Evolutionary conservation across 1,140 invertebrate species (phyloP).

Genomic region (Calycopis cecrops): DNA sequence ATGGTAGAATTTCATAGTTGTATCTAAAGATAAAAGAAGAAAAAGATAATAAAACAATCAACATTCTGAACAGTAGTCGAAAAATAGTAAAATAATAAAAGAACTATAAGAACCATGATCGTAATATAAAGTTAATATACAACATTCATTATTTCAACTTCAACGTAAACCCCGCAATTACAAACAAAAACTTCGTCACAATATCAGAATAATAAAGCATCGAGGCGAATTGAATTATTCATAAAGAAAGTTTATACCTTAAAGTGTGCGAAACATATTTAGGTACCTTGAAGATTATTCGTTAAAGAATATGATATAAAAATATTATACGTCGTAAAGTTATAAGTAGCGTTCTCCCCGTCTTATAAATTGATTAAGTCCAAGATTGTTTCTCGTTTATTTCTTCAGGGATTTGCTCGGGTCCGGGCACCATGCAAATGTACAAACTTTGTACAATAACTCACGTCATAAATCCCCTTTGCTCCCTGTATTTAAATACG

Average conservation of each 20-base stretch:
- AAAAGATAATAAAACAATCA: too few relatives aligned
- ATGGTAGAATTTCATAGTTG: too few relatives aligned
- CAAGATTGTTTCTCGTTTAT: slow-evolving; percentile 9
- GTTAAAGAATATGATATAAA: neutral
- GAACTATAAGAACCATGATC: neutral
- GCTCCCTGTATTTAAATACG: too few relatives aligned
- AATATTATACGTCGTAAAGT: slow-evolving; percentile 6
- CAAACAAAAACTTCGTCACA: neutral
- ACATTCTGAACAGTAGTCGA: too few relatives aligned
- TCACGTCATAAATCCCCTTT: neutral
- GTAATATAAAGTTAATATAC: neutral
- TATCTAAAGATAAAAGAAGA: too few relatives aligned
- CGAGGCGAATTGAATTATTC: neutral
- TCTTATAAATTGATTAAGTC: slow-evolving; percentile 11
- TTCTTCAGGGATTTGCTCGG: neutral
- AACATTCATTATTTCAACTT: neutral
- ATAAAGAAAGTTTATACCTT: too few relatives aligned
- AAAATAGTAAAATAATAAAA: too few relatives aligned
- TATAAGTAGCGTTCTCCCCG: neutral
- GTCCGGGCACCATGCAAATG: neutral
- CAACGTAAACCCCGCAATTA: neutral
- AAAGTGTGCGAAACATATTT: neutral
- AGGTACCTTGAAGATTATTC: neutral
- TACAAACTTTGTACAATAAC: slow-evolving; percentile 9
- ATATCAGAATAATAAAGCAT: neutral